These are phyloP conservation scores for Trichogramma dendrolimi DNA, from an alignment of 2,888 invertebrate species.

Conservation along the genomic window DNA sequence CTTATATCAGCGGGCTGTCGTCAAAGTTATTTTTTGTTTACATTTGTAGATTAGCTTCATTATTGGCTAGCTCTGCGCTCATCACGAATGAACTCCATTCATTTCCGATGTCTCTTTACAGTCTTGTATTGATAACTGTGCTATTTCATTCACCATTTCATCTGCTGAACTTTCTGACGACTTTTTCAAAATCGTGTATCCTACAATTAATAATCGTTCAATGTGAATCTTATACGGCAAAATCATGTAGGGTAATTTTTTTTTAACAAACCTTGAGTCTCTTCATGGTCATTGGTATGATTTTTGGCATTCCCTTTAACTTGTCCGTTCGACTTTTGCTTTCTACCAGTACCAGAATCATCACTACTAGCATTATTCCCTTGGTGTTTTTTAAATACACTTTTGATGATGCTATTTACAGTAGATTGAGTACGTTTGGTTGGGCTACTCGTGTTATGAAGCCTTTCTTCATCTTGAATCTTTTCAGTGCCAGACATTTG, in stretches of 20 bases:
- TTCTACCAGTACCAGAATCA: conserved; percentile 20
- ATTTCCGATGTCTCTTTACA: conserved; percentile 41
- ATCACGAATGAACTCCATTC: conserved; percentile 45
- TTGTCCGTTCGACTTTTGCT: conserved; percentile 31
- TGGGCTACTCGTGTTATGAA: conserved; percentile 28
- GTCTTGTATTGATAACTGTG: conserved; percentile 45
- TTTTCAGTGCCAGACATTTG: conserved; percentile 16
- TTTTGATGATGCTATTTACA: conserved; percentile 42
- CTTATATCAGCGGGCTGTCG: conserved; percentile 23
- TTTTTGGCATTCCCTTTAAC: conserved; percentile 19
- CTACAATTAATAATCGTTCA: conserved; percentile 17
- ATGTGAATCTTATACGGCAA: neutral
- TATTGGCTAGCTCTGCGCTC: conserved; percentile 34
- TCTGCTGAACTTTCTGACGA: conserved; percentile 34
- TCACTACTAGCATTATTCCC: conserved; percentile 21
- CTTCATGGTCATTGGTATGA: conserved; percentile 20
- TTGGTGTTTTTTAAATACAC: conserved; percentile 39
- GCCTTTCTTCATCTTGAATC: conserved; percentile 17
- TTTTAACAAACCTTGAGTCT: conserved; percentile 20
- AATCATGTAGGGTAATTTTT: neutral
- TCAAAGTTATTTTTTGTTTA: conserved; percentile 14
- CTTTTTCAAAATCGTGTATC: conserved; percentile 45
- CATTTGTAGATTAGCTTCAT: conserved; percentile 14
- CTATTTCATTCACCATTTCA: conserved; percentile 38
- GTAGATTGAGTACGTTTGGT: conserved; percentile 39